Percentiles rank a stretch among this genome's conserved stretches.
phyloP scores from a whole-genome alignment of 2,797 vertebrate genomes.

The Hipposideros larvatus region DNA sequence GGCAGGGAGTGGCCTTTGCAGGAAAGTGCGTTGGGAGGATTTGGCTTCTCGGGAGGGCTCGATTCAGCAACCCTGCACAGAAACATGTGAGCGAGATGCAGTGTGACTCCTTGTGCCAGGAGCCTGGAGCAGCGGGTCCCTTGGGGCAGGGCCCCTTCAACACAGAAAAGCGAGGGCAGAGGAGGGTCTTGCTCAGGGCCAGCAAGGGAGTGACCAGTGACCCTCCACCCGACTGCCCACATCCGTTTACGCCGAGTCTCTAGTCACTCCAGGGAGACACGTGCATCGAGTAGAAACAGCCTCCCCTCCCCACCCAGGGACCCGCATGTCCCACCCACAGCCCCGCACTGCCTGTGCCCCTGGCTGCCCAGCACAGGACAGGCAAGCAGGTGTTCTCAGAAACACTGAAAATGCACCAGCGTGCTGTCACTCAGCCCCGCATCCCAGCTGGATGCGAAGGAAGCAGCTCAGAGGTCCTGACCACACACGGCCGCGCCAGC shows the following conservation, averaged over 20 bases:
- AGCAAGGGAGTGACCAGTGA: no score
- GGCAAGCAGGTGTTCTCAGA: no score
- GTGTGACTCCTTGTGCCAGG: neutral
- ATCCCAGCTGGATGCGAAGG: neutral
- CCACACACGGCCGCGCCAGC: neutral
- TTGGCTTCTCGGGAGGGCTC: neutral
- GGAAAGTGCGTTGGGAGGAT: no score
- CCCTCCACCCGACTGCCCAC: neutral
- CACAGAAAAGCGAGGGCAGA: neutral
- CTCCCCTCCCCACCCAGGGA: no score
- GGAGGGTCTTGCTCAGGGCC: neutral
- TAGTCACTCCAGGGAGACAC: neutral
- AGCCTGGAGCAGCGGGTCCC: neutral
- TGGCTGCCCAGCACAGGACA: neutral
- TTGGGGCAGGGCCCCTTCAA: no score
- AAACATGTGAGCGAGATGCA: neutral
- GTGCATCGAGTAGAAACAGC: accelerated
- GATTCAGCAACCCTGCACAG: accelerated
- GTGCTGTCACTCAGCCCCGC: no score
- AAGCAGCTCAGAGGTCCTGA: neutral
- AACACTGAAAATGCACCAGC: no score
- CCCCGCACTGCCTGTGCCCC: accelerated
- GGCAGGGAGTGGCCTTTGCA: neutral
- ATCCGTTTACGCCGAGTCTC: neutral
- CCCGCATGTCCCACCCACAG: neutral